phyloP scores from a whole-genome alignment of 2,113 vertebrate species.

The Oreocharis arfaki region DNA sequence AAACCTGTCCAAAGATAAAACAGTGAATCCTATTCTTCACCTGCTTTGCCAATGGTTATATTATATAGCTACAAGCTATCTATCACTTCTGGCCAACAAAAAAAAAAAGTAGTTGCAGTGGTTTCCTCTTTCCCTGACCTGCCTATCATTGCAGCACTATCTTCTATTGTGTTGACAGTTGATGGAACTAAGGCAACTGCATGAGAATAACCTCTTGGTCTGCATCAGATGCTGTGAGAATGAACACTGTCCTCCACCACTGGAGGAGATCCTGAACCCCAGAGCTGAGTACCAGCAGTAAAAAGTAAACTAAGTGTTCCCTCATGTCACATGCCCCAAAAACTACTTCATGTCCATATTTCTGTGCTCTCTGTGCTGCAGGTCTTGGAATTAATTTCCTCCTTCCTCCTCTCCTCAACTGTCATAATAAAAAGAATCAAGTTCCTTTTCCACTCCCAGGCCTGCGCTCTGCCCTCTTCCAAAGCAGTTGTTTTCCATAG shows the following conservation, averaged over 20 bases:
- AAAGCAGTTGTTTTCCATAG: neutral
- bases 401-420: neutral
- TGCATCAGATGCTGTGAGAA: neutral
- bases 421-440: neutral
- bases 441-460: neutral
- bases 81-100: neutral
- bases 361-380: neutral
- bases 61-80: neutral
- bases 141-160: neutral
- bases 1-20: neutral
- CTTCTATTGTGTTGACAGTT: neutral
- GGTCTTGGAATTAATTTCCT: neutral
- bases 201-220: neutral
- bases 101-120: neutral
- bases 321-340: neutral
- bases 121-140: neutral
- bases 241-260: neutral
- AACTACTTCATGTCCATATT: neutral
- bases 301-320: neutral
- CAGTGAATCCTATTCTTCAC: neutral
- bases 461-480: neutral
- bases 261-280: neutral
- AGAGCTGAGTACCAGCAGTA: neutral
- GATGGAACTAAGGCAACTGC: neutral
- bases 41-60: neutral